Base-by-base conservation (phyloP, 2,113 vertebrate genomes). In the Eurypyga helias region DNA sequence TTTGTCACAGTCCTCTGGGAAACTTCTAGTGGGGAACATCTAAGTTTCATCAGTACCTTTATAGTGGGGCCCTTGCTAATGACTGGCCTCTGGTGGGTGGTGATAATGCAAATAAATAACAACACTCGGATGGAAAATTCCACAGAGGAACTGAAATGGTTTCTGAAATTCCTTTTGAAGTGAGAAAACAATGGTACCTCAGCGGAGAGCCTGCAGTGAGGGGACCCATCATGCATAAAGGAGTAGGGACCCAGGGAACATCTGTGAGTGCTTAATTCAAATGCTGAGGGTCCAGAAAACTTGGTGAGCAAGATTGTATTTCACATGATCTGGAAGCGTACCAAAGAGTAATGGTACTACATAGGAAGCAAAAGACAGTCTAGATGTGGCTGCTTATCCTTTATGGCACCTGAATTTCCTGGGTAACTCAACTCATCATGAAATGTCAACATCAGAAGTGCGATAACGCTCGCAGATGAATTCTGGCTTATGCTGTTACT, bases 221-320 rank as follows among this genome's bases (percentile, higher is more conserved):
- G 20, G 38, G 46, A 84, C 84, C 76, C 61, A 82, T 92, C 54
- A 19, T 28, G 49, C 31, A 28, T 71, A 65, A 55, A 79, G 34
- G n/a, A 76, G 73, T 21, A 43, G 66, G 89, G 73, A 87, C 72
- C 83, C 20, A 71, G 31, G 52, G 57, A 90, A 75, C 90, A 97
- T 82, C 86, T 97, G 80, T 46, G 90, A 96, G 80, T 87, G 64
- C 92, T 95, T 87, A 93, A 67, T 92, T 90, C 69, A 71, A 45
- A 9, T 60, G 76, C 61, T 83, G 52, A 89, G 51, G 60, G 51
- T 95, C 79, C 34, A 92, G 64, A 75, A 87, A 92, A 60, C 83
- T 69, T 67, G 28, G 45, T 87, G 69, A 88, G 18, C 13, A 78
- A 75, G 86, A 57, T 15, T 87, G 48, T 84, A 41, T 95, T 96